phyloP scores from a whole-genome alignment of 2,797 vertebrate genomes.

The Eulemur albifrons region DNA sequence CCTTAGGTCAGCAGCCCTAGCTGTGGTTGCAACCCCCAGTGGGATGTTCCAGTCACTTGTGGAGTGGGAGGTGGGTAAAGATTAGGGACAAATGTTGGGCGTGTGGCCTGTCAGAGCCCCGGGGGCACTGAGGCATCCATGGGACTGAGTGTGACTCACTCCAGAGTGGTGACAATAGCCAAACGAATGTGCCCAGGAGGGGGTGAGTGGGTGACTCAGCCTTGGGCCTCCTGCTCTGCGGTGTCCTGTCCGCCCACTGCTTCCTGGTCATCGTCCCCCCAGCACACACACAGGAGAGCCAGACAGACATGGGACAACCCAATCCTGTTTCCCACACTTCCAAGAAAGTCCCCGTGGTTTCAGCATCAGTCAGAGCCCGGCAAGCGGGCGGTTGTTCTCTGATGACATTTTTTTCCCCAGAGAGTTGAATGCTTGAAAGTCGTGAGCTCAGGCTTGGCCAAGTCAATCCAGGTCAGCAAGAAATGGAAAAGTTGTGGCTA shows the following conservation, averaged over 20 bases:
- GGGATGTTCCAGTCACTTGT: slow-evolving; percentile 28
- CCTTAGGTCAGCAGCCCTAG: slow-evolving; percentile 54
- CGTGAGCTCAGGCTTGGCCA: not conserved
- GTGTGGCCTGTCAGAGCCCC: not conserved
- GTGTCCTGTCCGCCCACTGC: accelerated
- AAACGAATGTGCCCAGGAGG: not conserved
- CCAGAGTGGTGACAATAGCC: not conserved
- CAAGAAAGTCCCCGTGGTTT: not conserved
- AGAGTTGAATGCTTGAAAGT: not conserved
- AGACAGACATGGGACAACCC: not conserved
- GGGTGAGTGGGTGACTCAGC: not conserved
- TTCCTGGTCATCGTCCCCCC: not conserved
- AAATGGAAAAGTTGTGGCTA: not conserved
- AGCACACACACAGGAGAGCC: not conserved
- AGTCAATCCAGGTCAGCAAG: not conserved
- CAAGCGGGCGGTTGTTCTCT: accelerated
- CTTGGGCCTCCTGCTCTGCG: not conserved
- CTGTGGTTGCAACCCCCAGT: not conserved
- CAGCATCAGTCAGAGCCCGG: not conserved
- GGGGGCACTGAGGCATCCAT: not conserved
- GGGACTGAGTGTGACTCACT: slow-evolving; percentile 19
- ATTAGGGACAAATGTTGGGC: slow-evolving; percentile 53
- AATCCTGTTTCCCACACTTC: not conserved
- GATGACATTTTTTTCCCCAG: too few relatives aligned
- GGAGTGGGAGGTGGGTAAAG: not conserved